Conservation (phyloP, 2,113 vertebrate genomes). For the Brachyistius frenatus region DNA sequence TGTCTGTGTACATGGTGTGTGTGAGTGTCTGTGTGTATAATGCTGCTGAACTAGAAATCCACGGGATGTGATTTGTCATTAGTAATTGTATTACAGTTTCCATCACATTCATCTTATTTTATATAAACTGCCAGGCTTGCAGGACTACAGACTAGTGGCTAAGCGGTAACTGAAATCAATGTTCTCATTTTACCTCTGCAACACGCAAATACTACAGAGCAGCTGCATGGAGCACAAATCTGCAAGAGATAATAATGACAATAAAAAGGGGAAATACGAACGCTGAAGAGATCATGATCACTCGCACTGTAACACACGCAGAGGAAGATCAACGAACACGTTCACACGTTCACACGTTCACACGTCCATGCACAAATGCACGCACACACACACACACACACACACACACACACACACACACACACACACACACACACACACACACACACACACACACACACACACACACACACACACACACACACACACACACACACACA, state of each 20-base stretch:
- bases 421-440: background rate
- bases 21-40: background rate
- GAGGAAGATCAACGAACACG: background rate
- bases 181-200: constrained; percentile 56
- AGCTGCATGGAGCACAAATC: constrained; percentile 3
- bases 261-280: constrained; percentile 4
- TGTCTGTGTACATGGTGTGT: background rate
- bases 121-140: constrained; percentile 65
- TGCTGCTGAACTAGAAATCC: constrained; percentile 61
- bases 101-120: constrained; percentile 73
- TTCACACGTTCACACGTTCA: background rate
- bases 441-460: background rate
- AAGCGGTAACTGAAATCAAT: constrained; percentile 66
- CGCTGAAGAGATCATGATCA: constrained; percentile 8
- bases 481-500: background rate
- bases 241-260: constrained; percentile 15
- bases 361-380: no score
- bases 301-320: background rate
- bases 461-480: background rate
- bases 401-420: background rate
- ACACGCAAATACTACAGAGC: constrained; percentile 35
- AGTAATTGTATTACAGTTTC: constrained; percentile 73
- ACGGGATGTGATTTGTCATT: constrained; percentile 66
- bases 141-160: constrained; percentile 55
- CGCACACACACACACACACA: background rate